These are phyloP conservation scores for Eueides isabella DNA, from an alignment of 1,140 invertebrate species.

Conservation along the genomic window DNA sequence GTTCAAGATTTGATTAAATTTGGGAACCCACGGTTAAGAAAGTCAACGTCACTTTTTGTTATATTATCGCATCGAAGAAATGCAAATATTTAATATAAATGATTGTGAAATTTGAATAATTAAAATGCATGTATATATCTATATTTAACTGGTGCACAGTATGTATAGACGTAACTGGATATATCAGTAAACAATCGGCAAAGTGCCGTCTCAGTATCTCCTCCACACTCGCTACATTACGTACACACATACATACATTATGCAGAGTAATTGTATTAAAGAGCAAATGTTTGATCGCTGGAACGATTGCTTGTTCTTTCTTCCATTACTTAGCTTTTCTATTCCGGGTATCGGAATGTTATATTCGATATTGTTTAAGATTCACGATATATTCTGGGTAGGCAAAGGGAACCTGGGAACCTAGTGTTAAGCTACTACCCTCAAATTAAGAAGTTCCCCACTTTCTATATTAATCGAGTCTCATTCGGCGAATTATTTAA, in stretches of 20 bases:
- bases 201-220: conserved; percentile 35
- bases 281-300: conserved; percentile 48
- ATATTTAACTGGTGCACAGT: not conserved
- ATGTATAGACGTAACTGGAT: not conserved
- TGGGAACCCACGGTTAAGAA: no score
- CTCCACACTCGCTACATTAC: conserved; percentile 41
- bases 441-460: no score
- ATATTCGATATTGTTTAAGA: not conserved
- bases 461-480: no score
- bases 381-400: not conserved
- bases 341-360: not conserved
- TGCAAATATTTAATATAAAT: no score
- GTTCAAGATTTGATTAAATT: not conserved
- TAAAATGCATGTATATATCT: no score
- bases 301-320: conserved; percentile 1
- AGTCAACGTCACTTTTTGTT: no score
- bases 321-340: not conserved
- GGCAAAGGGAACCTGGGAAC: no score
- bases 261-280: conserved; percentile 51
- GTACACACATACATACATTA: conserved; percentile 34
- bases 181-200: conserved; percentile 37
- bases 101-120: no score
- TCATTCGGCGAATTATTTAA: no score
- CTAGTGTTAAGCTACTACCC: no score
- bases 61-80: no score